Base-by-base conservation (phyloP, 2,113 vertebrate species). In the Pterophyllum scalare region DNA sequence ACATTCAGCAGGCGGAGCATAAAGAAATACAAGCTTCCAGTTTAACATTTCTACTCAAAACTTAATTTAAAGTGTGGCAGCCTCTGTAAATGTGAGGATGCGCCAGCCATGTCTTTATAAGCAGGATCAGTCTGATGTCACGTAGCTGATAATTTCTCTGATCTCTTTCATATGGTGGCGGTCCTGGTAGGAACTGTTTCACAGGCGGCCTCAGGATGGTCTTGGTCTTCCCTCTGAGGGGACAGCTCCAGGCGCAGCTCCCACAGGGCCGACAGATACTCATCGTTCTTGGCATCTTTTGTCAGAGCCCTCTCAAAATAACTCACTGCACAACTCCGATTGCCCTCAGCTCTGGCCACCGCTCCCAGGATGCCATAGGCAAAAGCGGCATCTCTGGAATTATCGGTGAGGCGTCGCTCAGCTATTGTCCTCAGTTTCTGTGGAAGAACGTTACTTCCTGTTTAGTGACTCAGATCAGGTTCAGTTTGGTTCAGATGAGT, bases 401-500 rank as follows among this genome's bases (percentile, higher is more conserved):
- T 6, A 0, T 0, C 5, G 0, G 1, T 0, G 10, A 13, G 82
- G 3, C 58, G 20, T 3, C 0, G 1, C 2, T 84, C 0, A 2
- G 82, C 82, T 4, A 84, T 79, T 0, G 17, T 15, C 11, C 3
- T 84, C 77, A 84, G 33, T 31, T 64, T 28, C 83, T 84, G 67
- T 52, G 22, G 43, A 70, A 52, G 15, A 78, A 49, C 28, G 40
- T 67, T 67, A 67, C 14, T 46, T 67, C 40, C 9, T 26, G 40
- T 67, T 67, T 70, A 49, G 15, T 70, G 6, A 46, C 13, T 46
- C 4, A 46, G n/a, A 43, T 65, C 0, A 43, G 38, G 8, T 38
- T 38, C 8, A 38, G 35, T 38, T 38, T 38, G 35, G 35, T 10
- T 38, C 35, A 38, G 8, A 38, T 38, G 8, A 10, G 35, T 38